These are phyloP conservation scores for Lochmaea crataegi DNA, from an alignment of 2,888 invertebrate species.

Conservation along the genomic window DNA sequence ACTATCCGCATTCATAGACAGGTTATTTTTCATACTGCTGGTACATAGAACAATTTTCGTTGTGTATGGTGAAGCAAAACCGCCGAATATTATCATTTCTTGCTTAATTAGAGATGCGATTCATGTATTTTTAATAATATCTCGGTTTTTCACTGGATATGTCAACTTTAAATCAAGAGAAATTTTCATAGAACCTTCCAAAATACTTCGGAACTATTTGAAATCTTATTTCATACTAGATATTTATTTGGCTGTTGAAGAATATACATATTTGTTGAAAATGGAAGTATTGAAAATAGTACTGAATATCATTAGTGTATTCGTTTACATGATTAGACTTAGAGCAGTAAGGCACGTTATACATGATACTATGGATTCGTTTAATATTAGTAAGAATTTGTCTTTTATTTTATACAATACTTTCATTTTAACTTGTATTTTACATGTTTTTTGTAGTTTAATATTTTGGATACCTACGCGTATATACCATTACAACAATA, in stretches of 20 bases:
- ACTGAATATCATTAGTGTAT: background rate
- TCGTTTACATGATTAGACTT: constrained; percentile 2
- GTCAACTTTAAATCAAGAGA: constrained; percentile 6
- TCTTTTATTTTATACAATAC: background rate
- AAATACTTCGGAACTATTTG: constrained; percentile 19
- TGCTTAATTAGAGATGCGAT: constrained; percentile 10
- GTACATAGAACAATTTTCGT: constrained; percentile 4
- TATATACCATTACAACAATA: background rate
- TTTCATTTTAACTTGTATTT: background rate
- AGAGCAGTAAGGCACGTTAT: background rate
- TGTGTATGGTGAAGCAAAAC: background rate
- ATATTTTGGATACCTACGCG: constrained; percentile 15
- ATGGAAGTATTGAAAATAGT: background rate
- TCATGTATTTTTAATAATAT: constrained; percentile 5
- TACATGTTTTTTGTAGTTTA: constrained; percentile 6
- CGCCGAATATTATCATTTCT: background rate
- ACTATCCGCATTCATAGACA: constrained; percentile 21
- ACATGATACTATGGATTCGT: background rate
- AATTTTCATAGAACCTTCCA: constrained; percentile 15
- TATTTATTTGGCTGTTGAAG: constrained; percentile 11
- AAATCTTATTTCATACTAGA: constrained; percentile 34
- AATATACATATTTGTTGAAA: background rate
- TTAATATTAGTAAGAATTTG: background rate
- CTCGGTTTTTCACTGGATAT: constrained; percentile 31
- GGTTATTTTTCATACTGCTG: constrained; percentile 15